Evolutionary conservation across 2,888 invertebrate species (phyloP).

Genomic region (Morpho achilles): DNA sequence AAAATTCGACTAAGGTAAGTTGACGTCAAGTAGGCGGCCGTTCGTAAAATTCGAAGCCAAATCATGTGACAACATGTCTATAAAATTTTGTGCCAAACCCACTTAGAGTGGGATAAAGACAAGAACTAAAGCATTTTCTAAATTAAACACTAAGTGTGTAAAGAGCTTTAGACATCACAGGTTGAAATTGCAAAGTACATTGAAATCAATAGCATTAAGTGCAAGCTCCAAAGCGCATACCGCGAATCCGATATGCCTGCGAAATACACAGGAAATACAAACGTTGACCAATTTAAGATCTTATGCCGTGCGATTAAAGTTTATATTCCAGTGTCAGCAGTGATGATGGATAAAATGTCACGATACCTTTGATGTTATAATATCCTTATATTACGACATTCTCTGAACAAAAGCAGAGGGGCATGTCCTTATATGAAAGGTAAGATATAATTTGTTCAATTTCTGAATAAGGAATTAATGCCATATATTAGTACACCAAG

Average conservation of each 20-base stretch:
- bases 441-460: no score
- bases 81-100: no score
- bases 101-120: no score
- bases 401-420: no score
- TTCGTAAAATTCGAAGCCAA: no score
- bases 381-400: conserved; percentile 23
- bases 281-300: conserved; percentile 1
- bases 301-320: conserved; percentile 3
- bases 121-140: no score
- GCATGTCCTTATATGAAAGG: no score
- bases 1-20: no score
- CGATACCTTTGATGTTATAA: conserved; percentile 19
- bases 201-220: conserved; percentile 20
- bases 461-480: no score
- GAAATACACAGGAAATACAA: conserved; percentile 18
- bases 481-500: no score
- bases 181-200: conserved; percentile 19
- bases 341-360: conserved; percentile 14
- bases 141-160: not conserved
- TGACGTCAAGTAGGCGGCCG: no score
- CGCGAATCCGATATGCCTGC: conserved; percentile 27
- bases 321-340: not conserved
- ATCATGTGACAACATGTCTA: no score
- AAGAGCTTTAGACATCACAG: conserved; percentile 3
- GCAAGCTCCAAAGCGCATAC: conserved; percentile 18